phyloP scores from a whole-genome alignment of 2,797 vertebrate species.

The Sciurus carolinensis region DNA sequence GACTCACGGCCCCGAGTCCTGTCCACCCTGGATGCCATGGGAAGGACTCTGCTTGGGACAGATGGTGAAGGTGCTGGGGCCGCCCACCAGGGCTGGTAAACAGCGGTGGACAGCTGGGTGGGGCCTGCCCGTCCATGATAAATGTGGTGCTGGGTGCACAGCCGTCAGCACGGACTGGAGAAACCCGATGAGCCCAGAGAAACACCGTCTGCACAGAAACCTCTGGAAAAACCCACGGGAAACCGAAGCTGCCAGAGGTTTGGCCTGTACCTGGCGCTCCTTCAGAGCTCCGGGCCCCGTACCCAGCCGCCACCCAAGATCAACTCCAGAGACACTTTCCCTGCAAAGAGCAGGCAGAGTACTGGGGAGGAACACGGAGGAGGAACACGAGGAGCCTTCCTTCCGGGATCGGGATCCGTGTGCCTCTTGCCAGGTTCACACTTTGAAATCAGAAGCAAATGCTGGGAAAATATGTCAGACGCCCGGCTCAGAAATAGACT shows the following conservation, averaged over 20 bases:
- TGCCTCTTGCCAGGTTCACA: neutral
- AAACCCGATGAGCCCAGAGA: neutral
- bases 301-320: neutral
- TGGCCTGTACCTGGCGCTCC: neutral
- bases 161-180: neutral
- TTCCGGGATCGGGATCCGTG: neutral
- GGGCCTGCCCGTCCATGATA: neutral
- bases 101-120: neutral
- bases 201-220: constrained; percentile 1
- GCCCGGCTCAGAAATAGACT: constrained; percentile 24
- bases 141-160: constrained; percentile 15
- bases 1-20: neutral
- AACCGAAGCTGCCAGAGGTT: neutral
- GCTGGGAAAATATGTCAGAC: neutral
- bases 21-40: accelerated
- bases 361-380: neutral
- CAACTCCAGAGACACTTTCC: neutral
- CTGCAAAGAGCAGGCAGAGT: neutral
- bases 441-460: constrained; percentile 37
- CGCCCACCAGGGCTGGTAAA: neutral
- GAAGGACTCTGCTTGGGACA: neutral
- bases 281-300: neutral
- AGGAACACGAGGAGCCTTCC: neutral
- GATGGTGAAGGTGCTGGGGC: accelerated
- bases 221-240: constrained; percentile 28